Percentiles rank a stretch among this genome's conserved stretches.
These are phyloP conservation scores for Hermatobates lingyangjiaoensis DNA, from an alignment of 1,140 invertebrate species.

Conservation along the genomic window DNA sequence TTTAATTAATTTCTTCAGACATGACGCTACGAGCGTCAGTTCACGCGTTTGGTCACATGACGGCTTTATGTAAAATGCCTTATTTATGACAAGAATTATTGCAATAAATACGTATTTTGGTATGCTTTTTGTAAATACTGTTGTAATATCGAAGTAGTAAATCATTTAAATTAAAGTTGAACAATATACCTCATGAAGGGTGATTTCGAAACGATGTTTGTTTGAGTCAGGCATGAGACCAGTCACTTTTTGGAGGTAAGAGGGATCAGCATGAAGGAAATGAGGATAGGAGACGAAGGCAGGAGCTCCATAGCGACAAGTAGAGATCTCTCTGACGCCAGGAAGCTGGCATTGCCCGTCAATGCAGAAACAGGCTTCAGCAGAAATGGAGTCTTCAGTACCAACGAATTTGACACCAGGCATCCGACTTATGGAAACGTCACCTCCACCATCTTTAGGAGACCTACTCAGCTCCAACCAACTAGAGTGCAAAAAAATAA, in stretches of 20 bases:
- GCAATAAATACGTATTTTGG: too few species aligned
- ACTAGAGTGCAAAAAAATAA: too few species aligned
- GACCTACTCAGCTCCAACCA: too few species aligned
- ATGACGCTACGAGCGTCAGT: too few species aligned
- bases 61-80: too few species aligned
- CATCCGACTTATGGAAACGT: neutral
- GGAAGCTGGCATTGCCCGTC: slow-evolving; percentile 27
- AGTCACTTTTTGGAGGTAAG: slow-evolving; percentile 29
- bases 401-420: slow-evolving; percentile 21
- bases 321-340: slow-evolving; percentile 26
- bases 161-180: too few species aligned
- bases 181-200: slow-evolving; percentile 33
- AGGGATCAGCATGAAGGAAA: slow-evolving; percentile 41
- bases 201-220: slow-evolving; percentile 36
- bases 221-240: slow-evolving; percentile 36
- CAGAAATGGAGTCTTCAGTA: slow-evolving; percentile 30
- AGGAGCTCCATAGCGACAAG: slow-evolving; percentile 37
- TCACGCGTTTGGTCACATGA: too few species aligned
- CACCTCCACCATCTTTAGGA: neutral
- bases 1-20: too few species aligned
- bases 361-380: slow-evolving; percentile 39
- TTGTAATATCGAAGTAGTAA: too few species aligned
- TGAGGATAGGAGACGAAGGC: slow-evolving; percentile 50
- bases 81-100: too few species aligned
- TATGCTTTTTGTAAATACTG: too few species aligned